Conservation (phyloP, 2,888 invertebrate genomes). For the Hyposoter dolosus region DNA sequence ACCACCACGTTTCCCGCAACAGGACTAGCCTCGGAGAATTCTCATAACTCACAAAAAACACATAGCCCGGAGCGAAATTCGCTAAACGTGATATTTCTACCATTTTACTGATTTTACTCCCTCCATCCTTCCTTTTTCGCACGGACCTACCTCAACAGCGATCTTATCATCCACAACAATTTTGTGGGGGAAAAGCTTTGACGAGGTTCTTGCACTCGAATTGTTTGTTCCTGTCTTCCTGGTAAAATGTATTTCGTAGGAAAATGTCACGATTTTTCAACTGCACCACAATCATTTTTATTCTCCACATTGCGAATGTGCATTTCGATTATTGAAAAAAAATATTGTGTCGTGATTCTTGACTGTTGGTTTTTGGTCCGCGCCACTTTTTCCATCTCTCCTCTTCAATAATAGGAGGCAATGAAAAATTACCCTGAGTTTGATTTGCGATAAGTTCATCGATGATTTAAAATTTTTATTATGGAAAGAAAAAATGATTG, state of each 20-base stretch:
- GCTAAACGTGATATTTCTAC: constrained; percentile 41
- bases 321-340: background rate
- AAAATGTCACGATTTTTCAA: background rate
- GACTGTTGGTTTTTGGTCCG: background rate
- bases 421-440: background rate
- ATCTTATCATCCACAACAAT: constrained; percentile 15
- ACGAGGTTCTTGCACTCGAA: constrained; percentile 16
- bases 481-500: background rate
- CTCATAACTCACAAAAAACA: background rate
- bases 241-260: background rate
- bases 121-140: background rate
- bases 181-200: constrained; percentile 26
- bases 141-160: constrained; percentile 62
- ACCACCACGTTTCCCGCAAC: background rate
- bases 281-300: background rate
- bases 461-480: background rate
- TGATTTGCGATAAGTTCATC: background rate
- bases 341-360: background rate
- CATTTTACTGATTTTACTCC: background rate
- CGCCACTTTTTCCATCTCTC: background rate
- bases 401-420: background rate
- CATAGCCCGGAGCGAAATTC: background rate
- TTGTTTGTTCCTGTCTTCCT: background rate
- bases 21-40: constrained; percentile 4
- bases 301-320: background rate